Evolutionary conservation across 2,888 invertebrate genomes (phyloP).

Genomic region (Clitarchus hookeri): DNA sequence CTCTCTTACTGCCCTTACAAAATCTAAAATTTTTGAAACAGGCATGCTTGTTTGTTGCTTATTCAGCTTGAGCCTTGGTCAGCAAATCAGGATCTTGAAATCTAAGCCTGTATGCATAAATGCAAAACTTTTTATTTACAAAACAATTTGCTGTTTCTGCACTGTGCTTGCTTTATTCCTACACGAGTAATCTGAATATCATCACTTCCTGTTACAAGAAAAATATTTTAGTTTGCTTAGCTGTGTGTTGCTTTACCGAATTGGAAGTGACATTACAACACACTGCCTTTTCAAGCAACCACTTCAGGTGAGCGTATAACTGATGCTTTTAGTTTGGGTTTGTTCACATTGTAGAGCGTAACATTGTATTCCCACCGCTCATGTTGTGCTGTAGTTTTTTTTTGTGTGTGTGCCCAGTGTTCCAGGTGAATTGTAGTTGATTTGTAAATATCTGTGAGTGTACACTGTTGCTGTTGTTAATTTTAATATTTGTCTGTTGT

Average conservation of each 20-base stretch:
- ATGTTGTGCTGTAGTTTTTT: not conserved
- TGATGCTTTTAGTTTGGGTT: not conserved
- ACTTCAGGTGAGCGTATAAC: not conserved
- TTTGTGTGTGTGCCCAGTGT: not conserved
- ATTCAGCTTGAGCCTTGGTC: too few species aligned
- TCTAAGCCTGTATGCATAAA: too few species aligned
- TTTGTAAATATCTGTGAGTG: not conserved
- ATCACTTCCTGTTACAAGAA: too few species aligned
- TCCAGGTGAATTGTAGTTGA: not conserved
- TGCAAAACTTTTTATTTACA: too few species aligned
- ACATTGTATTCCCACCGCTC: not conserved
- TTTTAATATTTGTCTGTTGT: not conserved
- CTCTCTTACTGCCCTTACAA: too few species aligned
- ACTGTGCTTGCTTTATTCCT: too few species aligned
- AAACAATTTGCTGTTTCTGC: too few species aligned
- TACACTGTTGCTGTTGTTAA: constrained; percentile 10
- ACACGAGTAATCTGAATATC: too few species aligned
- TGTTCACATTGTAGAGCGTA: constrained; percentile 6
- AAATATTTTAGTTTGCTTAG: not conserved
- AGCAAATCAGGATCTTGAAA: too few species aligned
- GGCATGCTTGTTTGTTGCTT: too few species aligned
- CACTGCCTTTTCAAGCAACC: not conserved
- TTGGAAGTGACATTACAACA: not conserved
- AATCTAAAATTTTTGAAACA: too few species aligned
- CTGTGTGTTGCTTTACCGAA: not conserved